phyloP scores from a whole-genome alignment of 2,888 invertebrate genomes.

The Ypsolopha scabrella region DNA sequence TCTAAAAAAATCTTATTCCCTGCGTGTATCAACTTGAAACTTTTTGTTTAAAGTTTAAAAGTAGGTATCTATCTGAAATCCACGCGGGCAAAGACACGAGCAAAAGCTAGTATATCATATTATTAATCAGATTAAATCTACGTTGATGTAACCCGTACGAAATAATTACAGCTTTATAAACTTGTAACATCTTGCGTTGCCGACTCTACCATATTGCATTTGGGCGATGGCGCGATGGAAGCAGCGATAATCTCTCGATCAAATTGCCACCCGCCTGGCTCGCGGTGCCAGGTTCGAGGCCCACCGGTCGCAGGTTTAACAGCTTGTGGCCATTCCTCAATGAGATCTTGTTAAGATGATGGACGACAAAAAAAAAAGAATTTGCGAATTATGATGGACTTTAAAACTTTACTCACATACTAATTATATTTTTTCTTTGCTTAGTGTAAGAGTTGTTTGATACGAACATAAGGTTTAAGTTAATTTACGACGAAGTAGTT shows the following conservation, averaged over 20 bases:
- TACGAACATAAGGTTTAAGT: no score
- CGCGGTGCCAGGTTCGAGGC: slow-evolving; percentile 14
- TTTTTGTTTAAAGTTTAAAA: no score
- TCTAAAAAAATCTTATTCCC: no score
- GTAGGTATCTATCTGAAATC: no score
- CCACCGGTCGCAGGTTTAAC: neutral
- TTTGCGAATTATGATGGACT: neutral
- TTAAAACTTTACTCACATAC: neutral
- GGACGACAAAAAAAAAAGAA: neutral
- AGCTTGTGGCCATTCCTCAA: neutral
- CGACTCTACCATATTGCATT: slow-evolving; percentile 2
- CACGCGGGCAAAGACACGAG: no score
- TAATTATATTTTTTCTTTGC: neutral
- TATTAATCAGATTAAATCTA: no score
- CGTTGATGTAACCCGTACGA: no score
- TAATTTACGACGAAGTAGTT: no score
- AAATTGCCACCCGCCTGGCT: slow-evolving; percentile 34
- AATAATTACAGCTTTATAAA: no score
- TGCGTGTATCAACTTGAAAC: no score
- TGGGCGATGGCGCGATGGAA: slow-evolving; percentile 29
- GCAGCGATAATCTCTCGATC: slow-evolving; percentile 39
- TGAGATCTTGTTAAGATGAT: neutral
- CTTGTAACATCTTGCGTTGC: neutral
- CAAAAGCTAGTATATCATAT: no score
- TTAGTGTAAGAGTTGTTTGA: no score